Percentiles rank a stretch among this genome's conserved stretches.
Evolutionary conservation across 2,888 invertebrate species (phyloP).

Genomic region (Plagodis pulveraria): DNA sequence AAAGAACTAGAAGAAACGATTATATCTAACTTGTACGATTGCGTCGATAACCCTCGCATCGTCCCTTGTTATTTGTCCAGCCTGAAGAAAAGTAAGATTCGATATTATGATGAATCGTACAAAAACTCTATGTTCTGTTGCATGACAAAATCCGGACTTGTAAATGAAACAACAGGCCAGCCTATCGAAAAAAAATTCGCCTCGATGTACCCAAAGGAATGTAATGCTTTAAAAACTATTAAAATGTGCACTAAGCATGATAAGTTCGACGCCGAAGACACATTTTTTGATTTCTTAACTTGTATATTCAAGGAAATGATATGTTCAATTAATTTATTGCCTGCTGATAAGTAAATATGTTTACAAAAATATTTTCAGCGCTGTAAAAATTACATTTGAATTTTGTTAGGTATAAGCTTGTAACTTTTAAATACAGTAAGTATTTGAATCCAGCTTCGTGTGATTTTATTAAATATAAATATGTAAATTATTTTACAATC

Average conservation of each 20-base stretch:
- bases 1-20: too few relatives aligned
- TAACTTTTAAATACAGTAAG: too few relatives aligned
- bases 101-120: not conserved
- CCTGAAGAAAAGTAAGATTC: too few relatives aligned
- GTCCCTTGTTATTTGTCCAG: not conserved
- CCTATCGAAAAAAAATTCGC: not conserved
- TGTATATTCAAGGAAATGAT: not conserved
- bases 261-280: not conserved
- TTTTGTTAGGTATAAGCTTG: too few relatives aligned
- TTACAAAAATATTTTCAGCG: not conserved
- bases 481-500: too few relatives aligned
- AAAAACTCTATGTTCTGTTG: not conserved
- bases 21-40: not conserved
- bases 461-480: too few relatives aligned
- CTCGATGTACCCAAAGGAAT: conserved; percentile 10
- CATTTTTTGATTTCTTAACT: not conserved
- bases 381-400: not conserved
- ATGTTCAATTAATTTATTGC: not conserved
- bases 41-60: not conserved
- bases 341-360: not conserved
- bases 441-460: too few relatives aligned
- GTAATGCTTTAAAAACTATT: not conserved
- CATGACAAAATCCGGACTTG: conserved; percentile 20
- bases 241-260: not conserved
- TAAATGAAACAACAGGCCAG: conserved; percentile 12